phyloP scores from a whole-genome alignment of 2,113 vertebrate genomes.

The Syrmaticus mikado region DNA sequence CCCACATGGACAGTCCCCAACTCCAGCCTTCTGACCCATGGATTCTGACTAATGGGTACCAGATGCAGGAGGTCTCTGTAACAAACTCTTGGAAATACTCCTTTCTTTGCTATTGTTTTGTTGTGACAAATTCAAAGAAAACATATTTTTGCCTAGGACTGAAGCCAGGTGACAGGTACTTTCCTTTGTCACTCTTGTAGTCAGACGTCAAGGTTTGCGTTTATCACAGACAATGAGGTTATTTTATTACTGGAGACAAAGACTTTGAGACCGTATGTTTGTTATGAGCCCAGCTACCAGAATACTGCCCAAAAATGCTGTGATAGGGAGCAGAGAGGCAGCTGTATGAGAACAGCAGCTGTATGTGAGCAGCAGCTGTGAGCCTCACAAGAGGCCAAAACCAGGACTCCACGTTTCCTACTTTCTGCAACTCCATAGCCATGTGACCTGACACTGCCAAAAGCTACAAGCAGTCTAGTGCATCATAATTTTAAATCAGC shows the following conservation, averaged over 20 bases:
- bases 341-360: rapidly evolving
- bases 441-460: rapidly evolving
- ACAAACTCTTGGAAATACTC: neutral
- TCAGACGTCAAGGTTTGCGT: neutral
- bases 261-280: neutral
- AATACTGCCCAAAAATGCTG: neutral
- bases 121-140: neutral
- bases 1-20: rapidly evolving
- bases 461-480: neutral
- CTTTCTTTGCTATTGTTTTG: neutral
- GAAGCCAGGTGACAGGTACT: neutral
- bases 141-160: neutral
- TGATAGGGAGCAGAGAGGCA: neutral
- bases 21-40: neutral
- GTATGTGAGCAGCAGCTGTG: neutral
- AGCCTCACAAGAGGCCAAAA: neutral
- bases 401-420: neutral
- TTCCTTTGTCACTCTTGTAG: neutral
- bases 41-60: neutral
- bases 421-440: neutral
- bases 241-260: neutral
- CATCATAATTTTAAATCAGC: neutral
- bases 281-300: neutral
- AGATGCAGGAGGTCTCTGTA: neutral
- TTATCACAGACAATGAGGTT: neutral